Conservation (phyloP, 2,888 invertebrate species). For the Dichetophora obliterata region DNA sequence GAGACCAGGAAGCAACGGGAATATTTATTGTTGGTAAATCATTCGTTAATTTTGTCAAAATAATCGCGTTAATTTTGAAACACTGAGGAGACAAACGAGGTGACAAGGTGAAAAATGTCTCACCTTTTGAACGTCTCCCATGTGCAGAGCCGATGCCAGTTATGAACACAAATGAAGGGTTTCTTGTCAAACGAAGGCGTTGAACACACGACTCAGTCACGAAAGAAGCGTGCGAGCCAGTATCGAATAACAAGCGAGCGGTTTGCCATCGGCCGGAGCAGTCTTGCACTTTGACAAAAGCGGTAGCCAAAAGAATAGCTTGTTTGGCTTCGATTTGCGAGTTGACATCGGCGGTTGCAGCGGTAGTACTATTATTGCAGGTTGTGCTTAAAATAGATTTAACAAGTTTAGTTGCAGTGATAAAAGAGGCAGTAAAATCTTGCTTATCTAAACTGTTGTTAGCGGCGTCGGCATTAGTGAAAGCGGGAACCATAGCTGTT, state of each 20-base stretch:
- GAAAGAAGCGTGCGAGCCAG: slow-evolving; percentile 38
- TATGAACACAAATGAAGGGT: slow-evolving; percentile 16
- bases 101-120: slow-evolving; percentile 19
- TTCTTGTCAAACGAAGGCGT: slow-evolving; percentile 6
- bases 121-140: slow-evolving; percentile 31
- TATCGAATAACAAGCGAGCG: not conserved
- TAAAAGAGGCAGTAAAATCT: not conserved
- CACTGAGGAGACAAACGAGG: not conserved
- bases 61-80: not conserved
- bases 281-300: not conserved
- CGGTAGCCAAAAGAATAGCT: slow-evolving; percentile 6
- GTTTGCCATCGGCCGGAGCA: not conserved
- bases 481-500: not conserved
- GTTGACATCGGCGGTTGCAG: not conserved
- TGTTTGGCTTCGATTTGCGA: not conserved
- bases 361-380: not conserved
- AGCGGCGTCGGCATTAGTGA: not conserved
- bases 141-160: slow-evolving; percentile 40
- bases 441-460: not conserved
- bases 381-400: too few relatives aligned
- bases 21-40: slow-evolving; percentile 10
- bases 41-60: slow-evolving; percentile 16
- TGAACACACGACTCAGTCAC: slow-evolving; percentile 38
- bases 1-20: not conserved
- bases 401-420: too few relatives aligned